Evolutionary conservation across 2,113 vertebrate species (phyloP).

Genomic region (Dicrurus megarhynchus): DNA sequence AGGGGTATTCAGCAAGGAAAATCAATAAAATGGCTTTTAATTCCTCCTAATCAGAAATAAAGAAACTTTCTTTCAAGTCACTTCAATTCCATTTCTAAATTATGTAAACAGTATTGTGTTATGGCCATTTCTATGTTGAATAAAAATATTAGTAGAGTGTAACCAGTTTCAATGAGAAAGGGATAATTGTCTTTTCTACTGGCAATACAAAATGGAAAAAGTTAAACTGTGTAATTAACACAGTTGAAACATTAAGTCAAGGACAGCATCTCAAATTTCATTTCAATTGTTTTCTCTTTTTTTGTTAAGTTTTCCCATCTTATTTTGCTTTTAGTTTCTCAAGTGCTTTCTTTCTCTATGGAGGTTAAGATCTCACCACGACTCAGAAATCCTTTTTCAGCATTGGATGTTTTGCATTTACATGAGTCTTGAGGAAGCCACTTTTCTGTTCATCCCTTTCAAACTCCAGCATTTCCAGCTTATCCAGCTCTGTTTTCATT

Average conservation of each 20-base stretch:
- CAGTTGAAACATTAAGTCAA: background rate
- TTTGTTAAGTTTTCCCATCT: background rate
- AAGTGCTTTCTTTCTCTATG: background rate
- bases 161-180: background rate
- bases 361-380: background rate
- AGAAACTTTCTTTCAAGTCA: background rate
- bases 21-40: background rate
- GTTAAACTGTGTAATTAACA: background rate
- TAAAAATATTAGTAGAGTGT: background rate
- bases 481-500: background rate
- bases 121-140: background rate
- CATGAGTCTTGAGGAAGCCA: background rate
- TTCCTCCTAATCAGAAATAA: background rate
- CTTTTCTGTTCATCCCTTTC: background rate
- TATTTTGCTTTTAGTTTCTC: background rate
- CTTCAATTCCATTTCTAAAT: background rate
- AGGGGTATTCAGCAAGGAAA: background rate
- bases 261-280: background rate
- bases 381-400: background rate
- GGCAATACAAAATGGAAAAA: background rate
- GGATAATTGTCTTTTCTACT: background rate
- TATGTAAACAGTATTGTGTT: background rate
- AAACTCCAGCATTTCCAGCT: background rate
- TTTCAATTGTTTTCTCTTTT: background rate
- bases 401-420: background rate